phyloP scores from a whole-genome alignment of 2,888 invertebrate genomes.

The Lasioglossum lativentre region DNA sequence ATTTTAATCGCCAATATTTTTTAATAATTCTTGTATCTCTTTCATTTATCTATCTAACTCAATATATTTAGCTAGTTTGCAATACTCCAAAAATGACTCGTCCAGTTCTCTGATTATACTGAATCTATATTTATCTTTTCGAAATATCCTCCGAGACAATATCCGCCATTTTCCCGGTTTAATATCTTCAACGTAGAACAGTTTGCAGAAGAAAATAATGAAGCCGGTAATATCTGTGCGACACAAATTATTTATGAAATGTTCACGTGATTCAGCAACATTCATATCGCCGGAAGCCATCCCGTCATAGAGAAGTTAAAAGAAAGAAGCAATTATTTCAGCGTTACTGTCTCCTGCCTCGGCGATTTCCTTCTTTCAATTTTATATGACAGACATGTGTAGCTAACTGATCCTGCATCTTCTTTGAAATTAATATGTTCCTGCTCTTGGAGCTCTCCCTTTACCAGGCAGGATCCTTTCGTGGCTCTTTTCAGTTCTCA shows the following conservation, averaged over 20 bases:
- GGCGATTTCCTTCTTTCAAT: not conserved
- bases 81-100: too few species aligned
- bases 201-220: too few species aligned
- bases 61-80: not conserved
- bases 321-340: not conserved
- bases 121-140: not conserved
- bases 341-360: not conserved
- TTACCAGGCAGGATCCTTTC: not conserved
- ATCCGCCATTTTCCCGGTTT: not conserved
- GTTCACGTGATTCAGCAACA: not conserved
- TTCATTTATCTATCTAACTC: too few species aligned
- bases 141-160: not conserved
- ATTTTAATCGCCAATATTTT: not conserved
- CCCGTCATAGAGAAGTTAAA: not conserved
- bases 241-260: not conserved
- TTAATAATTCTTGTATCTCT: not conserved
- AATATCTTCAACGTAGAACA: too few species aligned
- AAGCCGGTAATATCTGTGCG: not conserved
- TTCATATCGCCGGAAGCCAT: not conserved
- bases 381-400: not conserved
- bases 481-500: not conserved
- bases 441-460: not conserved
- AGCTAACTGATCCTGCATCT: not conserved
- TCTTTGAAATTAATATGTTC: slow-evolving; percentile 8
- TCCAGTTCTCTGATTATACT: not conserved